phyloP scores from a whole-genome alignment of 2,113 vertebrate genomes.

The Callipepla squamata region DNA sequence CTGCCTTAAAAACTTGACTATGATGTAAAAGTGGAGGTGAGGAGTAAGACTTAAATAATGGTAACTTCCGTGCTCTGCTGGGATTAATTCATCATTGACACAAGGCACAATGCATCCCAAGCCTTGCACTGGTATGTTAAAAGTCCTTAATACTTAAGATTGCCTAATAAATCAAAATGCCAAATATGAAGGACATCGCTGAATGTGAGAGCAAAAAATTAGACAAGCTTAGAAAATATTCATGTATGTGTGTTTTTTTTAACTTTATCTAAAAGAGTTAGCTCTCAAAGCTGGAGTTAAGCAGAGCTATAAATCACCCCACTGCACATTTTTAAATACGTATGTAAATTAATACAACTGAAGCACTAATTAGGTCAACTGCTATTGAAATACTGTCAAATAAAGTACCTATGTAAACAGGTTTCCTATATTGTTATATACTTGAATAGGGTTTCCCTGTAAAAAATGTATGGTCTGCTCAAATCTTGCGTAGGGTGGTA shows the following conservation, averaged over 20 bases:
- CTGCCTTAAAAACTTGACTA: conserved; percentile 68
- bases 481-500: not conserved
- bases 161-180: conserved; percentile 97
- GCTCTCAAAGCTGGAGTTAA: conserved; percentile 24
- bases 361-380: conserved; percentile 27
- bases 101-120: conserved; percentile 85
- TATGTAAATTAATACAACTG: conserved; percentile 9
- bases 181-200: conserved; percentile 79
- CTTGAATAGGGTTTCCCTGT: not conserved
- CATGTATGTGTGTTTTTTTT: not conserved
- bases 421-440: not conserved
- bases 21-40: conserved; percentile 73
- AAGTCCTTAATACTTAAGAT: conserved; percentile 87
- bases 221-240: conserved; percentile 37
- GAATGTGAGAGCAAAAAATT: conserved; percentile 67
- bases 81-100: conserved; percentile 94
- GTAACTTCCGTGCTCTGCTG: conserved; percentile 87
- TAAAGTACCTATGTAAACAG: not conserved
- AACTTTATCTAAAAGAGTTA: conserved; percentile 24
- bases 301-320: not conserved
- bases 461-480: not conserved
- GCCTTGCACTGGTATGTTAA: conserved; percentile 78
- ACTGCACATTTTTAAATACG: not conserved
- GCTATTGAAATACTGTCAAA: not conserved
- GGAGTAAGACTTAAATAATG: conserved; percentile 82